Evolutionary conservation across 1,140 invertebrate species (phyloP).

Genomic region (Tetramorium alpestre): DNA sequence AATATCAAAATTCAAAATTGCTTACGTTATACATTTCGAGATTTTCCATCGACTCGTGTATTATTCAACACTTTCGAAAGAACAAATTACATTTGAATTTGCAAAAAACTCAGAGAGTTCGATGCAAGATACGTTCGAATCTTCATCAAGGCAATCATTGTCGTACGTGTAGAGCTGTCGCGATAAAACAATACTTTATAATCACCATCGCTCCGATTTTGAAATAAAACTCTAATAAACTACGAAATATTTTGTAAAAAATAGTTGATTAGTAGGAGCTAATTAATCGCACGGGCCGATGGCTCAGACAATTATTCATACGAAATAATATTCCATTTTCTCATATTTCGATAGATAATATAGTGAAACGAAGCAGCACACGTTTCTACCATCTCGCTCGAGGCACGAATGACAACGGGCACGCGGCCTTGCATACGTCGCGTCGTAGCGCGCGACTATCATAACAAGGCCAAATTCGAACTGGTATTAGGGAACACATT

Average conservation of each 20-base stretch:
- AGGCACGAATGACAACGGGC: background rate
- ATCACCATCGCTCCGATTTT: background rate
- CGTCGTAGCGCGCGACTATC: background rate
- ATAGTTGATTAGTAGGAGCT: background rate
- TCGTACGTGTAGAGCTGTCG: background rate
- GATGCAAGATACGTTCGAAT: background rate
- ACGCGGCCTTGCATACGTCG: background rate
- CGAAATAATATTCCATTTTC: background rate
- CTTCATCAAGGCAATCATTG: background rate
- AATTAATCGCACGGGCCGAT: background rate
- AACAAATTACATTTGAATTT: background rate
- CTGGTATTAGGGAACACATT: background rate
- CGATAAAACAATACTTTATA: background rate
- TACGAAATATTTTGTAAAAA: background rate
- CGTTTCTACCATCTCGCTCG: background rate
- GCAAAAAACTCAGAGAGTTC: background rate
- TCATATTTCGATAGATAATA: background rate
- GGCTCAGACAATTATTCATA: background rate
- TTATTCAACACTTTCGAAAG: background rate
- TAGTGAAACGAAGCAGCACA: background rate
- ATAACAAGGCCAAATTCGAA: background rate
- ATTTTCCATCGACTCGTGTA: background rate
- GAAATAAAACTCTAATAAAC: background rate
- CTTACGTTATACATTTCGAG: background rate
- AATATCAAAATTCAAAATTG: slow-evolving; percentile 5